A percentile compares a stretch with the other conserved stretches of the same genome.
phyloP scores from a whole-genome alignment of 2,113 vertebrate species.

The Nothoprocta pentlandii region DNA sequence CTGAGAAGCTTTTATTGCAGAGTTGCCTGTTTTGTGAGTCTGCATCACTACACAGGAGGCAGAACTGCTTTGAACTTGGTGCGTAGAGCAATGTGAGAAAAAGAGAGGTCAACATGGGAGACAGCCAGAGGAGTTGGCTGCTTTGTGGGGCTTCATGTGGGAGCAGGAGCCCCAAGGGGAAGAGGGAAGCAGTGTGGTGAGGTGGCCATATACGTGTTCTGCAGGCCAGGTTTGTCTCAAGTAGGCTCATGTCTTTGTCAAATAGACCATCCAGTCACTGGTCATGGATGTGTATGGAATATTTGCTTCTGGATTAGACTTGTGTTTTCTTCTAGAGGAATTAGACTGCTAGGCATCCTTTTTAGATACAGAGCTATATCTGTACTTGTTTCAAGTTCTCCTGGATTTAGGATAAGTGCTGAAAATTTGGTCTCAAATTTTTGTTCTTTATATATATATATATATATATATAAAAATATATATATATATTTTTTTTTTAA shows the following conservation, averaged over 20 bases:
- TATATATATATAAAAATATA: no score
- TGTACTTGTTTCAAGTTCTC: not conserved
- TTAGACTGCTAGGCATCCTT: not conserved
- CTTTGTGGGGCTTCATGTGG: not conserved
- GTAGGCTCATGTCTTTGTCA: not conserved
- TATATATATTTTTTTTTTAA: not conserved
- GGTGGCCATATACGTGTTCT: not conserved
- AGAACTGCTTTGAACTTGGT: not conserved
- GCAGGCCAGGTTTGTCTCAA: not conserved
- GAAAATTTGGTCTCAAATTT: not conserved
- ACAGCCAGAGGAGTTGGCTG: not conserved
- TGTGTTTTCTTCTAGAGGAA: not conserved
- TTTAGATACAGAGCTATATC: not conserved
- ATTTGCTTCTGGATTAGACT: not conserved
- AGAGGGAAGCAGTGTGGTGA: not conserved
- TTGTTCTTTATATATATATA: no score
- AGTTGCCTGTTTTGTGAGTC: rapidly evolving
- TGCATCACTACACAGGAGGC: not conserved
- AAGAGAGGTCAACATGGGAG: not conserved
- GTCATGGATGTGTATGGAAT: no score
- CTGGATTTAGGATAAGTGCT: not conserved
- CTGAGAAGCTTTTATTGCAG: not conserved
- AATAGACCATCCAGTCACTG: not conserved
- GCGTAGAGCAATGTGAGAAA: not conserved
- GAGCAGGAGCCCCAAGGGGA: not conserved